Percentiles rank a stretch among this genome's conserved stretches.
These are phyloP conservation scores for Anhinga anhinga DNA, from an alignment of 2,113 vertebrate species.

Conservation along the genomic window DNA sequence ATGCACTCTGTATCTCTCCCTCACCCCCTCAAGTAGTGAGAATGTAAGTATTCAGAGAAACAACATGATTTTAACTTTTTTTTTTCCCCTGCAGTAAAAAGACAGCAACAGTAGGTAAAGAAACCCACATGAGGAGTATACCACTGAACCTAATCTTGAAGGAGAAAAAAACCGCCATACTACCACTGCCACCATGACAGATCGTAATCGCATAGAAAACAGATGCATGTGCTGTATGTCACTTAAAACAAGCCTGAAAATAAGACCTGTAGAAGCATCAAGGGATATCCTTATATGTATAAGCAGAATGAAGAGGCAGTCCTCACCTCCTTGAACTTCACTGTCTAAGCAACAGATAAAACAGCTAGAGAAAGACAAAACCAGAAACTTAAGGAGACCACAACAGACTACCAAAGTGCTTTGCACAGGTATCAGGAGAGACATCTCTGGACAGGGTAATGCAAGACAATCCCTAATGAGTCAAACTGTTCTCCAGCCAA, in stretches of 20 bases:
- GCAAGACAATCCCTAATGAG: background rate
- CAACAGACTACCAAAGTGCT: background rate
- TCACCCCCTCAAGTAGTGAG: background rate
- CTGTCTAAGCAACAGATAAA: background rate
- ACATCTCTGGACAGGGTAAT: background rate
- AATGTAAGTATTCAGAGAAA: background rate
- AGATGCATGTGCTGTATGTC: background rate
- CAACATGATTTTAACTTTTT: background rate
- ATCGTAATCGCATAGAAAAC: background rate
- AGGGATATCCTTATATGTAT: background rate
- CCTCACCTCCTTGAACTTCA: background rate
- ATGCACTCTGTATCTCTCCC: background rate
- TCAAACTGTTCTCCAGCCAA: background rate
- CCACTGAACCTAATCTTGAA: background rate
- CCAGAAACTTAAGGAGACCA: background rate
- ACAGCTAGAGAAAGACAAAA: background rate
- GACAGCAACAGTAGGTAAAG: background rate
- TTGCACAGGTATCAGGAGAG: background rate
- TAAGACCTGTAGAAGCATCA: background rate
- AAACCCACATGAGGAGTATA: background rate
- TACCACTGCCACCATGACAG: background rate
- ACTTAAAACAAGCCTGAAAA: background rate
- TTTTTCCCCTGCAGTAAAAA: background rate
- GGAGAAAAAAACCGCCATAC: too few relatives aligned
- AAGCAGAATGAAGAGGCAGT: background rate